A percentile compares a stretch with the other conserved stretches of the same genome.
Evolutionary conservation across 2,113 vertebrate species (phyloP).

Genomic region (Pygoscelis adeliae): DNA sequence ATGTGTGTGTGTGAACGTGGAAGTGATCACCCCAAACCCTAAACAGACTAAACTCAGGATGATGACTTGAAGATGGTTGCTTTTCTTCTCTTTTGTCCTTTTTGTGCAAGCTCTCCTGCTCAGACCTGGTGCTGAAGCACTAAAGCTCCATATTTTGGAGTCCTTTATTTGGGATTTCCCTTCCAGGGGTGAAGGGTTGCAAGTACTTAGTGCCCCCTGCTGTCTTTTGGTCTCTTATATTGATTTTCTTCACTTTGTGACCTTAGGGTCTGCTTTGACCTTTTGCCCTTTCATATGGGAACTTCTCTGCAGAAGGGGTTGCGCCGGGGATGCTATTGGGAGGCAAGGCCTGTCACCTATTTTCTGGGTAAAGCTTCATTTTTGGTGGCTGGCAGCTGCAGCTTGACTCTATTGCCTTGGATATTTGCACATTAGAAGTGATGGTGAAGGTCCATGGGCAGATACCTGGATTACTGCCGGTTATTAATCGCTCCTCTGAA

Average conservation of each 20-base stretch:
- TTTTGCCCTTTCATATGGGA: neutral
- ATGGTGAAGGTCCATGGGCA: neutral
- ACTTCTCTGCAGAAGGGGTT: neutral
- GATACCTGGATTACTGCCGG: accelerated
- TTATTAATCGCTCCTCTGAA: neutral
- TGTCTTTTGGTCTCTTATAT: neutral
- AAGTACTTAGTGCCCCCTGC: slow-evolving; percentile 9
- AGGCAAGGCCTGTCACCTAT: neutral
- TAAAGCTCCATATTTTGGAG: neutral
- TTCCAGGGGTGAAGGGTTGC: neutral
- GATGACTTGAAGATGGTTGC: neutral
- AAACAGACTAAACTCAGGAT: neutral
- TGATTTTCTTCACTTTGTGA: neutral
- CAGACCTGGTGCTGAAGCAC: neutral
- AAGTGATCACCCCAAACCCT: neutral
- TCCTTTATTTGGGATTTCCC: neutral
- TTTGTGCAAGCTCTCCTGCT: neutral
- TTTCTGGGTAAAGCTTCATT: neutral
- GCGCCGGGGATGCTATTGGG: accelerated
- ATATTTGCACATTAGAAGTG: neutral
- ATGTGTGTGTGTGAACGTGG: neutral
- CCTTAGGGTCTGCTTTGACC: neutral
- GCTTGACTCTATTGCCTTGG: neutral
- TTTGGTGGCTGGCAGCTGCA: neutral
- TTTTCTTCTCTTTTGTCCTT: neutral